phyloP scores from a whole-genome alignment of 2,888 invertebrate genomes.

The Drosophila imparisetae region DNA sequence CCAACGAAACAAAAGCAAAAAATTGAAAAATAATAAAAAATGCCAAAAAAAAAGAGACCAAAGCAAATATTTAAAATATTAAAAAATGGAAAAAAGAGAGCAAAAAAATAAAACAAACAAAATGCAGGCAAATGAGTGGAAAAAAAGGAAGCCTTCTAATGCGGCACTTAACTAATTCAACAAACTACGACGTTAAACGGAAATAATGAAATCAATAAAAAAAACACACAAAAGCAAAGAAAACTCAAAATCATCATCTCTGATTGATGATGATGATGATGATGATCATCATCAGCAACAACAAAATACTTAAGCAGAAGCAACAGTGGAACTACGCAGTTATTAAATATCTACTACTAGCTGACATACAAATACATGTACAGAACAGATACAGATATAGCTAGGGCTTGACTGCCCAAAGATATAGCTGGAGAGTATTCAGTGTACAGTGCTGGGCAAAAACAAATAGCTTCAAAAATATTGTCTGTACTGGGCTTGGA shows the following conservation, averaged over 20 bases:
- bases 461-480: not conserved
- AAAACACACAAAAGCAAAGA: constrained; percentile 45
- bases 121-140: constrained; percentile 29
- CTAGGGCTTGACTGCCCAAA: constrained; percentile 2
- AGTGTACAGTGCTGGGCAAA: not conserved
- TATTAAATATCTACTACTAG: constrained; percentile 38
- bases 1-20: constrained; percentile 26
- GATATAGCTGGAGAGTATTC: not conserved
- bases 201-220: constrained; percentile 63
- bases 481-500: not conserved
- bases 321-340: constrained; percentile 64
- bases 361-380: constrained; percentile 5
- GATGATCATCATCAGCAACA: constrained; percentile 23
- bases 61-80: constrained; percentile 61
- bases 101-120: constrained; percentile 22
- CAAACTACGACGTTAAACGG: constrained; percentile 68
- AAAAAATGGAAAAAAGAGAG: constrained; percentile 18
- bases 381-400: constrained; percentile 20
- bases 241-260: constrained; percentile 60
- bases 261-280: constrained; percentile 22
- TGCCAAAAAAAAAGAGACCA: constrained; percentile 15
- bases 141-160: constrained; percentile 52
- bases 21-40: constrained; percentile 24
- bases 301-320: constrained; percentile 34
- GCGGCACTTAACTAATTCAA: constrained; percentile 78